Evolutionary conservation across 2,797 vertebrate genomes (phyloP).

Genomic region (Danio aesculapii): DNA sequence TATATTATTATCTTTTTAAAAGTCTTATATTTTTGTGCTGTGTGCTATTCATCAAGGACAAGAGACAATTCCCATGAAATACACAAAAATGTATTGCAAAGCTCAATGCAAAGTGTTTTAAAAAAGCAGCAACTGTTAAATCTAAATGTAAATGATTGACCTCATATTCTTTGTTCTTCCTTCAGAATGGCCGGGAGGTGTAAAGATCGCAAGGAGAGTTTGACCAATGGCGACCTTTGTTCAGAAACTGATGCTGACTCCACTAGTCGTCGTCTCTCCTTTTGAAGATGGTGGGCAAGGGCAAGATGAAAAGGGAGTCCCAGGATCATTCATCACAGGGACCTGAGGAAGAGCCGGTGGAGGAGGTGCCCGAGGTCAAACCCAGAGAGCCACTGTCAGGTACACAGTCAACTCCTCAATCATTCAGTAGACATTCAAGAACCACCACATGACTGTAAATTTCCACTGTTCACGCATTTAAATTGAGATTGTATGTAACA

Average conservation of each 20-base stretch:
- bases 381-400: constrained; percentile 82
- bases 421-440: too few species aligned
- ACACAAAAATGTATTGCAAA: neutral
- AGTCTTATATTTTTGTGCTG: neutral
- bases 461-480: too few species aligned
- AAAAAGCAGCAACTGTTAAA: neutral
- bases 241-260: constrained; percentile 74
- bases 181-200: constrained; percentile 79
- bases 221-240: constrained; percentile 71
- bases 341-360: constrained; percentile 70
- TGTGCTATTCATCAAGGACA: neutral
- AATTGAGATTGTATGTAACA: too few species aligned
- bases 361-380: constrained; percentile 78
- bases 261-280: constrained; percentile 78
- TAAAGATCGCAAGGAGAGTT: constrained; percentile 75
- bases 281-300: constrained; percentile 85
- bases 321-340: constrained; percentile 74
- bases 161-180: neutral
- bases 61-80: neutral
- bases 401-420: constrained; percentile 52
- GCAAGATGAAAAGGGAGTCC: constrained; percentile 78
- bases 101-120: neutral
- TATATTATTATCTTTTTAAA: neutral
- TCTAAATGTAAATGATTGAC: neutral
- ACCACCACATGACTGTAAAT: too few species aligned